These are phyloP conservation scores for Tribolium madens DNA, from an alignment of 1,140 invertebrate species.

Conservation along the genomic window DNA sequence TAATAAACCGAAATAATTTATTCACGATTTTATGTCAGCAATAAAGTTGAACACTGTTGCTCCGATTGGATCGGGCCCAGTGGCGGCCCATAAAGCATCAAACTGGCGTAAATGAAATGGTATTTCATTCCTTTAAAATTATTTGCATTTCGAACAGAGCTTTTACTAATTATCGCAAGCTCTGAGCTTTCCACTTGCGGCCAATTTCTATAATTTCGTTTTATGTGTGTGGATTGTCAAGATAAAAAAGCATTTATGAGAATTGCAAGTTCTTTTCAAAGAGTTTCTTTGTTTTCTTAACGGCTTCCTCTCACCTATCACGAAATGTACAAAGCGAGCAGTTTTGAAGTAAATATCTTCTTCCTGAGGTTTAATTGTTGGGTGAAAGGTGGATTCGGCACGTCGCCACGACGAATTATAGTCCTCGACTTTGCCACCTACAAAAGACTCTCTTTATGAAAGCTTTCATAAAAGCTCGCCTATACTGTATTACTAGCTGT, in stretches of 20 bases:
- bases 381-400: slow-evolving; percentile 14
- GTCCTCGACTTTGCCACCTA: neutral
- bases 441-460: slow-evolving; percentile 4
- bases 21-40: neutral
- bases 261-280: slow-evolving; percentile 1
- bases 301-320: slow-evolving; percentile 15
- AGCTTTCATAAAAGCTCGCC: slow-evolving; percentile 20
- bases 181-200: no score
- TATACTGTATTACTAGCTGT: slow-evolving; percentile 29
- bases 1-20: neutral
- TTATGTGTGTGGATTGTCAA: slow-evolving; percentile 21
- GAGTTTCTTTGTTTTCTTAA: slow-evolving; percentile 28
- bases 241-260: slow-evolving; percentile 32
- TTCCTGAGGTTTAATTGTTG: slow-evolving; percentile 19
- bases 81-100: neutral
- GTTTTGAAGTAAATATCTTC: slow-evolving; percentile 17
- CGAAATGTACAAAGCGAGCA: slow-evolving; percentile 22
- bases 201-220: slow-evolving; percentile 32
- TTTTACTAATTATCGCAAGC: no score
- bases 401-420: slow-evolving; percentile 2
- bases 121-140: neutral
- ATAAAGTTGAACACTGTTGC: neutral
- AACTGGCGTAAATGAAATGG: neutral
- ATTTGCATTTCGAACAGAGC: no score
- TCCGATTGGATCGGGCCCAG: neutral